Percentiles rank a stretch among this genome's conserved stretches.
phyloP scores from a whole-genome alignment of 2,888 invertebrate species.

The Hedychridium roseum region DNA sequence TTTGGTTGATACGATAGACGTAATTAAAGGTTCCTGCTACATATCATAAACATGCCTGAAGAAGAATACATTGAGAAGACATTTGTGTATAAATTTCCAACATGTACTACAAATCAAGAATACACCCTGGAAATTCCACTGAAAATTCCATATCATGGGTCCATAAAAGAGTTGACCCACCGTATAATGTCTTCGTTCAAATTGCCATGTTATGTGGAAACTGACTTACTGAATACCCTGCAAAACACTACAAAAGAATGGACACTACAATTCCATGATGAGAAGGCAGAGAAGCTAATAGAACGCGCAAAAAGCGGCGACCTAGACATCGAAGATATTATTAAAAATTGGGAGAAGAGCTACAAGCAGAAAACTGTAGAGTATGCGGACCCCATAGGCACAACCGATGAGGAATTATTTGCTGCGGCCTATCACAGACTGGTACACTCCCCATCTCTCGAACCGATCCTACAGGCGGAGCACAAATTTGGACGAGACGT shows the following conservation, averaged over 20 bases:
- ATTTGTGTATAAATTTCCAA: constrained; percentile 67
- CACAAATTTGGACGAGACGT: constrained; percentile 86
- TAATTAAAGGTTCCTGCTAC: no score
- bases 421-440: constrained; percentile 83
- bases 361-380: constrained; percentile 84
- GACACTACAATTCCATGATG: constrained; percentile 74
- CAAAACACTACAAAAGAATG: constrained; percentile 72
- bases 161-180: constrained; percentile 72
- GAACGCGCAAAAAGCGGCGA: constrained; percentile 71
- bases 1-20: no score
- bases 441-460: constrained; percentile 86
- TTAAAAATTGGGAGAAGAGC: constrained; percentile 80
- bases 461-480: constrained; percentile 88
- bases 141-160: constrained; percentile 70
- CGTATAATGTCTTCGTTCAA: constrained; percentile 74
- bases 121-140: constrained; percentile 71
- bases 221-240: constrained; percentile 70
- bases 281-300: constrained; percentile 70
- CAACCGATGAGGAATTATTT: constrained; percentile 86
- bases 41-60: constrained; percentile 44
- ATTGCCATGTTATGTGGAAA: constrained; percentile 74
- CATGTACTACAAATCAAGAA: constrained; percentile 67
- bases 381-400: constrained; percentile 82
- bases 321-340: constrained; percentile 76
- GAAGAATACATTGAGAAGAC: constrained; percentile 52